These are phyloP conservation scores for Drosophila algonquin DNA, from an alignment of 2,888 invertebrate species.

Conservation along the genomic window DNA sequence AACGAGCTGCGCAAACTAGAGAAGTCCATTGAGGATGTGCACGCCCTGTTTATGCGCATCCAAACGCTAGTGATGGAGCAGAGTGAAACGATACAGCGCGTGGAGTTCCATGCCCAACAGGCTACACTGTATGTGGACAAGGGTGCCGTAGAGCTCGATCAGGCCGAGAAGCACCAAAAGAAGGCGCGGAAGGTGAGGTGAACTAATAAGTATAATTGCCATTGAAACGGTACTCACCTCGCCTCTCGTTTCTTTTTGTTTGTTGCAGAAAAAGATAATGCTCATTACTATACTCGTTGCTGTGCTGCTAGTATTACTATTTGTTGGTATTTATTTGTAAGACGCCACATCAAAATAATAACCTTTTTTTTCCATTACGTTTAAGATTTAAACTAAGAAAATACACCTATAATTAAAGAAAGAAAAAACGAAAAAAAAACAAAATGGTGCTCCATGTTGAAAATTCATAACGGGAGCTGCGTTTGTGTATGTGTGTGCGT, in stretches of 20 bases:
- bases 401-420: constrained; percentile 37
- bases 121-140: constrained; percentile 82
- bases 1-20: constrained; percentile 83
- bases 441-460: not conserved
- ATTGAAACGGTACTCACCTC: not conserved
- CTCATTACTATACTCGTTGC: constrained; percentile 73
- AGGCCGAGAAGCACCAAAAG: constrained; percentile 73
- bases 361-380: constrained; percentile 35
- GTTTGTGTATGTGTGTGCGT: not conserved
- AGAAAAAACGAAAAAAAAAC: not conserved
- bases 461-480: not conserved
- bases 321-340: constrained; percentile 80
- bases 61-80: constrained; percentile 84
- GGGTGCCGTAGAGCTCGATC: constrained; percentile 79
- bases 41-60: constrained; percentile 83
- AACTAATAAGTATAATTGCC: not conserved
- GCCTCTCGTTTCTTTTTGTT: constrained; percentile 3
- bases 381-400: constrained; percentile 43
- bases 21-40: constrained; percentile 83
- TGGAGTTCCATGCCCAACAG: constrained; percentile 84
- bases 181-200: constrained; percentile 75
- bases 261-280: constrained; percentile 81
- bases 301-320: constrained; percentile 74
- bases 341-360: constrained; percentile 8
- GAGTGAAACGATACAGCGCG: constrained; percentile 83